These are phyloP conservation scores for Drosophila rubida DNA, from an alignment of 2,888 invertebrate genomes.

Conservation along the genomic window DNA sequence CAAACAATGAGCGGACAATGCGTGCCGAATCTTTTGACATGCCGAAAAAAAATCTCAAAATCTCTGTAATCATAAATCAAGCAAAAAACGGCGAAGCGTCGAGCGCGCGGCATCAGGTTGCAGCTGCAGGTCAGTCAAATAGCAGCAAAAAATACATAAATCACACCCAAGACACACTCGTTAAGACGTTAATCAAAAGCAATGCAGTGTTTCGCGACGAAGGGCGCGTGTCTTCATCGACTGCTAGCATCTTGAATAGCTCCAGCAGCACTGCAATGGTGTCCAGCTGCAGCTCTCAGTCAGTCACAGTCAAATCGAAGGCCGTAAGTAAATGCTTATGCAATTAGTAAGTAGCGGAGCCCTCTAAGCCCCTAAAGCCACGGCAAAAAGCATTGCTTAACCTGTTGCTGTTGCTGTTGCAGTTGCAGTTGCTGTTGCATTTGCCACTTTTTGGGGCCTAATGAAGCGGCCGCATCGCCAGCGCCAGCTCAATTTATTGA, in stretches of 20 bases:
- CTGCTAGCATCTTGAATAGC: not conserved
- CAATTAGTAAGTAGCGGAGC: conserved; percentile 61
- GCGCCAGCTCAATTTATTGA: conserved; percentile 74
- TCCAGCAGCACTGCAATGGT: conserved; percentile 11
- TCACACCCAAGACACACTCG: conserved; percentile 70
- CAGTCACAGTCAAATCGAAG: conserved; percentile 66
- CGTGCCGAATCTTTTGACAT: conserved; percentile 72
- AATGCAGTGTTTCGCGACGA: conserved; percentile 57
- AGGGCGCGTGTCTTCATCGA: conserved; percentile 55
- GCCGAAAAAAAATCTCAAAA: conserved; percentile 47
- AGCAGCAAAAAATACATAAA: conserved; percentile 56
- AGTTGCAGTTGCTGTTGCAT: not conserved
- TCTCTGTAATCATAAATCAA: conserved; percentile 73
- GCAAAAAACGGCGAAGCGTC: conserved; percentile 54
- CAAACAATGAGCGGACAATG: conserved; percentile 60
- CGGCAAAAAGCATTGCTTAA: conserved; percentile 46
- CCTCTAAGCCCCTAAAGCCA: conserved; percentile 35
- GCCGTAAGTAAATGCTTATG: conserved; percentile 73
- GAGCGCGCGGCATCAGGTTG: conserved; percentile 45
- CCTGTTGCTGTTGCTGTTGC: conserved; percentile 49
- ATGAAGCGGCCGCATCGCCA: conserved; percentile 65
- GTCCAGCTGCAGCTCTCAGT: conserved; percentile 40
- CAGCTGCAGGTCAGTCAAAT: conserved; percentile 52
- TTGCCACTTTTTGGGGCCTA: conserved; percentile 54
- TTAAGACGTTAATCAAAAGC: conserved; percentile 78